Conservation (phyloP, 1,140 invertebrate species). For the Ctenoplectra terminalis region DNA sequence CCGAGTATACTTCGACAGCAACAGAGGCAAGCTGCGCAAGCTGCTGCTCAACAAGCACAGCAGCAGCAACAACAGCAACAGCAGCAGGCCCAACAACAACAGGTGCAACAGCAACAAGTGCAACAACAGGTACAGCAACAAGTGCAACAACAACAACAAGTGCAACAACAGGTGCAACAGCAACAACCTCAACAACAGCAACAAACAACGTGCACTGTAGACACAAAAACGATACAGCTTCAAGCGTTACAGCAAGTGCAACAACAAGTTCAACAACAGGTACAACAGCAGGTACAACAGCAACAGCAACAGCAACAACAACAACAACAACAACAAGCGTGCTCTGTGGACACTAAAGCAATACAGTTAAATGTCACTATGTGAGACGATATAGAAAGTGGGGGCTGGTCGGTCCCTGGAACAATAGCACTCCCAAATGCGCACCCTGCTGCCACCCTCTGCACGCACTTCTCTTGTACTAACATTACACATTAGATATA, state of each 20-base stretch:
- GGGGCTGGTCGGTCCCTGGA: conserved; percentile 75
- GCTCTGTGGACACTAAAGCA: conserved; percentile 81
- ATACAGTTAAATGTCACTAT: conserved; percentile 83
- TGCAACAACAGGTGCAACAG: conserved; percentile 68
- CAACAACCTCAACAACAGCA: conserved; percentile 71
- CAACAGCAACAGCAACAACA: conserved; percentile 80
- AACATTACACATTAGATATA: conserved; percentile 81
- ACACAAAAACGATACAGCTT: conserved; percentile 73
- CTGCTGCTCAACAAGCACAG: conserved; percentile 77
- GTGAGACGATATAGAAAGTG: conserved; percentile 79
- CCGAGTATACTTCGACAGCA: conserved; percentile 83
- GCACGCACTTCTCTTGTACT: conserved; percentile 83
- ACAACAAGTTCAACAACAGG: conserved; percentile 79
- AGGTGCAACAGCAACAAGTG: conserved; percentile 76
- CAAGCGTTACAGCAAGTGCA: conserved; percentile 75
- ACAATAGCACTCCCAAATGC: conserved; percentile 76
- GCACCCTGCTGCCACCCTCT: conserved; percentile 81
- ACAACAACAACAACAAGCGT: conserved; percentile 79
- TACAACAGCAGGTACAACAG: conserved; percentile 75
- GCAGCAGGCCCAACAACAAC: conserved; percentile 73
- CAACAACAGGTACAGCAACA: conserved; percentile 79
- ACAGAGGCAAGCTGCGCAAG: conserved; percentile 81
- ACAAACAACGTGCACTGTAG: conserved; percentile 73
- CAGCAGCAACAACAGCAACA: conserved; percentile 73
- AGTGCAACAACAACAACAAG: conserved; percentile 72